Evolutionary conservation across 2,113 vertebrate species (phyloP), one percentile per base, ranked within the genome.

Genomic region (Rhombomys opimus): DNA sequence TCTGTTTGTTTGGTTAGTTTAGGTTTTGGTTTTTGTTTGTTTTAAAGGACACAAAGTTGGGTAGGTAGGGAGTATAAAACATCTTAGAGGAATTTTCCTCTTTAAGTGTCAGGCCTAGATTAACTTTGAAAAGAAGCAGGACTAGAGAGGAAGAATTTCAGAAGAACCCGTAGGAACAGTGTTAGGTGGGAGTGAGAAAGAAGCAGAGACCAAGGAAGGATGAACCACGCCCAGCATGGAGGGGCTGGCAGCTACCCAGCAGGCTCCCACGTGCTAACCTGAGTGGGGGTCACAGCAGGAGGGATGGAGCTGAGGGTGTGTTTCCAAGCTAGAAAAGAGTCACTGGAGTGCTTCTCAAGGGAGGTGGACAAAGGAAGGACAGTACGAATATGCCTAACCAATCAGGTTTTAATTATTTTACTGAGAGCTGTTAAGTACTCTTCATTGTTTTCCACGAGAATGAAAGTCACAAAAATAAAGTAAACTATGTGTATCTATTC

Each of bases 201-300:
- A 63, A 72, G 15, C 0, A 23, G n/a, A 17, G 59, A 30, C 22
- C 82, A 85, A 46, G 61, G 38, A 85, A 35, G 46, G 25, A 46
- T 65, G 59, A 54, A 7, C 35, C 41, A 23, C 1, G 22, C 59
- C n/a, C 81, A 84, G n/a, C 12, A 41, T 14, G 20, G 5, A 65
- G n/a, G 23, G 22, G 27, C 23, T 41, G 81, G 38, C 13, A 61
- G n/a, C n/a, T 85, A n/a, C n/a, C 12, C 27, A 20, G 80, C 20
- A 38, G 35, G 25, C 59, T 59, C 80, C 82, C 38, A 46, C n/a
- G 46, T 46, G 14, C 25, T 25, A 32, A 35, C 38, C 57, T 18
- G 23, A 12, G 4, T n/a, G 4, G 5, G n/a, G 27, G 54, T 12
- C 27, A 15, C 3, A 0, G 1, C 15, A 14, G 1, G 32, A 46